A percentile compares a stretch with the other conserved stretches of the same genome.
Evolutionary conservation across 2,797 vertebrate genomes (phyloP).

Genomic region (Catostomus latipinnis): DNA sequence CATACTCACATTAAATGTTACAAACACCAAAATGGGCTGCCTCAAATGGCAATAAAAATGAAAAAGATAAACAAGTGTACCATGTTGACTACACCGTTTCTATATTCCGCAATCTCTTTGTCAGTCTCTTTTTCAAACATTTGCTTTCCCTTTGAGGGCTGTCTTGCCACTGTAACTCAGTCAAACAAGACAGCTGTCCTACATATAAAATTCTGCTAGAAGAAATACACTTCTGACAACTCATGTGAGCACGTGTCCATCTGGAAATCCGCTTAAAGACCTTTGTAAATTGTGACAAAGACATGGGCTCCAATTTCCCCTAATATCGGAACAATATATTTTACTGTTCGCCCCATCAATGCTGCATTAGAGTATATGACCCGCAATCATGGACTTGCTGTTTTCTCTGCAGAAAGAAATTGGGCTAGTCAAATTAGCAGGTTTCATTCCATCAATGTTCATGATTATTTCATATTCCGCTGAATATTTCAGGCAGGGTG

Average conservation of each 20-base stretch:
- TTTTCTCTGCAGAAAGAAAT: slow-evolving; percentile 30
- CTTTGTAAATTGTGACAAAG: neutral
- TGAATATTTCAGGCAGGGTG: slow-evolving; percentile 77
- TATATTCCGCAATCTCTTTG: neutral
- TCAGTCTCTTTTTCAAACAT: neutral
- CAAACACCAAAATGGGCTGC: neutral
- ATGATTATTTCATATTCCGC: slow-evolving; percentile 79
- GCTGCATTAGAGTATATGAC: neutral
- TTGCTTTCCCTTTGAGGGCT: neutral
- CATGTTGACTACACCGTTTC: neutral
- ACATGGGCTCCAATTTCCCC: neutral
- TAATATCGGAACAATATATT: neutral
- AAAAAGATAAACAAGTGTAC: neutral
- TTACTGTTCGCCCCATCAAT: neutral
- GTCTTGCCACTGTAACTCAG: slow-evolving; percentile 14
- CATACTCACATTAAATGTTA: too few species aligned
- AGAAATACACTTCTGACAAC: neutral
- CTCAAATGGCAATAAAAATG: neutral
- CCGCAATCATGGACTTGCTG: neutral
- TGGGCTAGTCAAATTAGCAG: slow-evolving; percentile 78
- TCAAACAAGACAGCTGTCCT: slow-evolving; percentile 25
- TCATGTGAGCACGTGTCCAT: neutral
- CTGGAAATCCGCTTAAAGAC: slow-evolving; percentile 4
- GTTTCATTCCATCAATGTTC: slow-evolving; percentile 84
- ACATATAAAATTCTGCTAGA: slow-evolving; percentile 34